Base-by-base conservation (phyloP, 2,113 vertebrate species). In the Acrocephalus arundinaceus region DNA sequence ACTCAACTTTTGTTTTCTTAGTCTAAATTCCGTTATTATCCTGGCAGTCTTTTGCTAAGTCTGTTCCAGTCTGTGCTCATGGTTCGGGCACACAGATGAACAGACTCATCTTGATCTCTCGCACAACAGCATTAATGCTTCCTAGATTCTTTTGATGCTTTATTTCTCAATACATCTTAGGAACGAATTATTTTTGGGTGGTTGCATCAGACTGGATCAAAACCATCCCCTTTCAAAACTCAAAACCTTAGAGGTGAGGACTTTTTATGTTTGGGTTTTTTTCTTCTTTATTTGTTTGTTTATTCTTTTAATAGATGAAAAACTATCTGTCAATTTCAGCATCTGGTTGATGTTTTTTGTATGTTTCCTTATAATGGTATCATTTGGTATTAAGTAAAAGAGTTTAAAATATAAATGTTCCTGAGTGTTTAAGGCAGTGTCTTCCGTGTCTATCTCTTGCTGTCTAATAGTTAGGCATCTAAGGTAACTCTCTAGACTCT, bases 1-100 rank as follows among this genome's bases (percentile, higher is more conserved):
- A n/a, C 59, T 85, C 31, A 58, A 31, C 23, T 93, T 89, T 58
- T 90, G 58, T 92, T 96, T 90, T 86, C 37, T 88, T 70, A 62
- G 35, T 70, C 54, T 73, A 65, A 90, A 74, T 18, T 90, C 49
- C 1, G 4, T 78, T 78, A 49, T 85, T 73, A 48, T 41, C 23
- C 71, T 95, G 75, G 54, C 54, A 88, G 46, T 61, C 22, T 30
- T 73, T 76, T 2, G 6, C 46, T 52, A 62, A 22, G 18, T 87
- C 58, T 90, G 12, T 20, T 85, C 31, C 54, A 73, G 16, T 33
- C 31, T 6, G 13, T 49, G 41, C 54, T 87, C 28, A 61, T 87
- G 5, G 3, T 78, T 91, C 8, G 20, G 77, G 75, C 75, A 30
- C n/a, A 43, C 20, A 73, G 49, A 68, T 73, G 18, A 83, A 88